Evolutionary conservation across 1,140 invertebrate genomes (phyloP).

Genomic region (Wasmannia auropunctata): DNA sequence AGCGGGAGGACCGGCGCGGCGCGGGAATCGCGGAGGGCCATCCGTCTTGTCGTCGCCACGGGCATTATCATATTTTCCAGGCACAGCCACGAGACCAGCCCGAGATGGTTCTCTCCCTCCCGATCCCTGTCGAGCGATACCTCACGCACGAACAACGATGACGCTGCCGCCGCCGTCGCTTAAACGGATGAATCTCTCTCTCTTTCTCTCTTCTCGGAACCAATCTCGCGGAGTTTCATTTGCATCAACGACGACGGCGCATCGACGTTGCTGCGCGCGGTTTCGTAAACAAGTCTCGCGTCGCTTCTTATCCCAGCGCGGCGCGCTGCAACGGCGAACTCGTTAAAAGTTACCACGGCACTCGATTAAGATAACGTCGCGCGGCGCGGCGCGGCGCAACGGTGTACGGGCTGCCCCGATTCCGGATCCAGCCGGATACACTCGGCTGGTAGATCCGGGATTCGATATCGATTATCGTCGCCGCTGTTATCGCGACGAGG

Average conservation of each 20-base stretch:
- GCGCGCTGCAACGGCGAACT: slow-evolving; percentile 55
- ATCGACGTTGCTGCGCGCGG: slow-evolving; percentile 62
- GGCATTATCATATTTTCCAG: slow-evolving; percentile 76
- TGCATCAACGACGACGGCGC: slow-evolving; percentile 71
- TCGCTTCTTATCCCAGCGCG: slow-evolving; percentile 59
- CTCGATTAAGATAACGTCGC: slow-evolving; percentile 55
- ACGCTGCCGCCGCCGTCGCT: slow-evolving; percentile 52
- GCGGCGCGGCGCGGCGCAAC: no score
- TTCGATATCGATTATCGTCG: slow-evolving; percentile 39
- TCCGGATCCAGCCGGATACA: not conserved
- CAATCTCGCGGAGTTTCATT: slow-evolving; percentile 79
- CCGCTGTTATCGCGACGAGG: not conserved
- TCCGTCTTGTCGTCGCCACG: slow-evolving; percentile 74
- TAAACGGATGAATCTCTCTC: slow-evolving; percentile 74
- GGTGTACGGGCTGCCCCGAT: not conserved
- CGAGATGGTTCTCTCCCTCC: not conserved
- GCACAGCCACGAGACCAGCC: slow-evolving; percentile 46
- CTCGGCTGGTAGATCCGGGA: slow-evolving; percentile 4
- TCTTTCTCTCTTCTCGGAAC: slow-evolving; percentile 62
- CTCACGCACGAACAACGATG: slow-evolving; percentile 58
- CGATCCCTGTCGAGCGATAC: slow-evolving; percentile 44
- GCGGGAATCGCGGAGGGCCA: slow-evolving; percentile 66
- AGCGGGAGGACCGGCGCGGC: slow-evolving; percentile 67
- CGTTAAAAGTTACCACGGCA: slow-evolving; percentile 64
- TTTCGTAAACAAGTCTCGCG: slow-evolving; percentile 71